Percentiles rank a stretch among this genome's conserved stretches.
Evolutionary conservation across 2,113 vertebrate species (phyloP).

Genomic region (Bombycilla garrulus): DNA sequence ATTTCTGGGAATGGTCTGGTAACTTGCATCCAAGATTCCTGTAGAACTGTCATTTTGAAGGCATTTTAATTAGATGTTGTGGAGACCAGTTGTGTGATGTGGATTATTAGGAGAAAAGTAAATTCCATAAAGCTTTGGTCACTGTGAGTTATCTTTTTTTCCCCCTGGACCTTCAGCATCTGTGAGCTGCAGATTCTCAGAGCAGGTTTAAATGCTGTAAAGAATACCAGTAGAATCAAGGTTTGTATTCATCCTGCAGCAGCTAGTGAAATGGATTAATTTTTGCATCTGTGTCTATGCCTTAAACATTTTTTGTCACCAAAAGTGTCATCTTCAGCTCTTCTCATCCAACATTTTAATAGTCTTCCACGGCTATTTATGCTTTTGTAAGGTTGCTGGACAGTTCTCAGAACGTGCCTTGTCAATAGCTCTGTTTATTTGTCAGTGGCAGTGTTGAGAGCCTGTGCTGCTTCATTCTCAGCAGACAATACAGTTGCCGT

Average conservation of each 20-base stretch:
- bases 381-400: background rate
- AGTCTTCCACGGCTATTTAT: background rate
- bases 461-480: background rate
- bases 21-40: background rate
- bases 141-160: background rate
- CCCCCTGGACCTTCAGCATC: background rate
- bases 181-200: background rate
- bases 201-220: background rate
- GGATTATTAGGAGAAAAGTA: background rate
- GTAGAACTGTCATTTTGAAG: background rate
- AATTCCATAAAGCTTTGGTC: background rate
- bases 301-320: background rate
- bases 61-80: background rate
- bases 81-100: background rate
- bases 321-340: background rate
- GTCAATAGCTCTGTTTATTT: background rate
- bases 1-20: background rate
- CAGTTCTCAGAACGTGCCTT: background rate
- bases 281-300: background rate
- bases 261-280: background rate
- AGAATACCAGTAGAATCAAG: background rate
- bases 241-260: background rate
- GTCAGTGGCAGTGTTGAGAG: background rate
- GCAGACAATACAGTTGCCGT: background rate
- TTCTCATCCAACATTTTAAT: background rate